Evolutionary conservation across 2,113 vertebrate species (phyloP), one percentile per base, ranked within the genome.

Genomic region (Datnioides undecimradiatus): DNA sequence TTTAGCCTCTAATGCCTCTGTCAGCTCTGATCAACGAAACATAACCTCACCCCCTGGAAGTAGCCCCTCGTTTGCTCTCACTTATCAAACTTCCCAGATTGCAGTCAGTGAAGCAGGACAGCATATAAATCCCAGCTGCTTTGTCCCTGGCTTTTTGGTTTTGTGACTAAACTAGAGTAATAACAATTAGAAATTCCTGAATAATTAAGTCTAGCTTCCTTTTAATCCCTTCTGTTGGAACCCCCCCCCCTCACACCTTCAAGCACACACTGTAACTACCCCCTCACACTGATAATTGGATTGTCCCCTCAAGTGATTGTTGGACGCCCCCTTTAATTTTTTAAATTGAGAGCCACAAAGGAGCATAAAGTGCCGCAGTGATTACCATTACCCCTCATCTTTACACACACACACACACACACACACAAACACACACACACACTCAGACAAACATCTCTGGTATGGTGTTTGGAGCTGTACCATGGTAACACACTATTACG

Each of bases 261-360:
- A 75, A 78, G 62, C 51, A 43, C 60, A 68, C 14, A 70, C 43
- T 63, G 65, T 57, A 45, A 52, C 33, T 67, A 52, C 72, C 43
- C 43, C 38, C 40, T 79, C 33, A 2, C 17, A 38, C 46, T 81
- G 75, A 72, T 89, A 76, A 92, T 81, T 84, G 76, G 84, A 84
- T 84, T 74, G 74, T 79, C 74, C 74, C 76, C 71, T 79, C 38
- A 65, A 75, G 82, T 78, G 49, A 74, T 48, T 75, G 41, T 69
- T 75, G 57, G 64, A 82, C 36, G 49, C 69, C 38, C 54, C 41
- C 58, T 82, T 83, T 82, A 68, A 84, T 85, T 84, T 85, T 79
- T 82, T 48, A n/a, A 87, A 86, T 67, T 73, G 54, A 74, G 23
- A 65, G 63, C 76, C 79, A 81, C 82, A 69, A 81, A 85, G 77